Percentiles rank a stretch among this genome's conserved stretches.
Conservation (phyloP, 2,113 vertebrate genomes). For the Myodes glareolus region DNA sequence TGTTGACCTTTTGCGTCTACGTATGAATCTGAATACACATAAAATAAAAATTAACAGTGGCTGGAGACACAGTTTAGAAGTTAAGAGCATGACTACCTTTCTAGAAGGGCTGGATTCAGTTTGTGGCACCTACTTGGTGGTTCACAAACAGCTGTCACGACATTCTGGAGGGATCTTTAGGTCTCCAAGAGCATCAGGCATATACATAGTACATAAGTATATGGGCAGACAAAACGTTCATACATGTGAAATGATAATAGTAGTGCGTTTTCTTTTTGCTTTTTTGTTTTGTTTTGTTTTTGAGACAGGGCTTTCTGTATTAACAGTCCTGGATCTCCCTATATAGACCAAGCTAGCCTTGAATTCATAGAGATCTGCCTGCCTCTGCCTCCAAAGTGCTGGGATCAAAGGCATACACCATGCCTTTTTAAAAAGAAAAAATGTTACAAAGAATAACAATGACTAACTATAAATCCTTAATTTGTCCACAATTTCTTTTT, state of each 20-base stretch:
- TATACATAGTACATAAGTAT: background rate
- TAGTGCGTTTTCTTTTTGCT: too few species aligned
- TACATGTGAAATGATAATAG: background rate
- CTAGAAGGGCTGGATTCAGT: background rate
- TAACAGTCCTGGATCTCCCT: too few species aligned
- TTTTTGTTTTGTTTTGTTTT: too few species aligned
- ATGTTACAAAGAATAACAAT: background rate
- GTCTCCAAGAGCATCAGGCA: background rate
- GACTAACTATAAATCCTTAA: background rate
- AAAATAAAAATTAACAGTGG: background rate
- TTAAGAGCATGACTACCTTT: background rate
- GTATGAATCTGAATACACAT: background rate
- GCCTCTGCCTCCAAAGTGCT: too few species aligned
- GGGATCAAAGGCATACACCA: too few species aligned
- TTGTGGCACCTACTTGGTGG: background rate
- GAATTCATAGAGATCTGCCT: too few species aligned
- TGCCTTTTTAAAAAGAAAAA: background rate
- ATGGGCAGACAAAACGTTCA: background rate
- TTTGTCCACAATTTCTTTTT: background rate
- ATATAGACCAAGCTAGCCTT: too few species aligned
- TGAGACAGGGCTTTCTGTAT: too few species aligned
- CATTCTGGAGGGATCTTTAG: background rate
- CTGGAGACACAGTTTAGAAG: background rate
- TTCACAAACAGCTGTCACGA: background rate
- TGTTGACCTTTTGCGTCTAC: background rate